phyloP scores from a whole-genome alignment of 2,113 vertebrate species.

The Notarius lentiginosus region DNA sequence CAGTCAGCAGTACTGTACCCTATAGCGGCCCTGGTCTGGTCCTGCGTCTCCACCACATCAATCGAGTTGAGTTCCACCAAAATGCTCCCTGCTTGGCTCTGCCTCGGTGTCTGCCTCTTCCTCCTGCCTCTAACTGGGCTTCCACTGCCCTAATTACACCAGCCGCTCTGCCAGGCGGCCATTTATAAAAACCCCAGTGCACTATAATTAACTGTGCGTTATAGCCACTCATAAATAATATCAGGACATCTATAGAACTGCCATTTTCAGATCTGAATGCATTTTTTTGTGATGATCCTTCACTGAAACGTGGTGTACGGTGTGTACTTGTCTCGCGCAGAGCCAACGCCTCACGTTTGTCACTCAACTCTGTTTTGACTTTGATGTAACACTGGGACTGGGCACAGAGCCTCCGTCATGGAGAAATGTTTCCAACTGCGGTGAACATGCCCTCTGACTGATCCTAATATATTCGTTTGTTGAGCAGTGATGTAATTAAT shows the following conservation, averaged over 20 bases:
- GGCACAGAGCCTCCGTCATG: conserved; percentile 7
- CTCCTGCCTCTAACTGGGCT: conserved; percentile 57
- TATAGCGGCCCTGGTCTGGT: conserved; percentile 55
- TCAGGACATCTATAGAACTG: conserved; percentile 55
- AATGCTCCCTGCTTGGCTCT: conserved; percentile 14
- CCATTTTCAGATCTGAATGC: conserved; percentile 39
- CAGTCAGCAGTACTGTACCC: conserved; percentile 59
- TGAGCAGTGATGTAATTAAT: conserved; percentile 77
- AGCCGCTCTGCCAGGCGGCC: conserved; percentile 73
- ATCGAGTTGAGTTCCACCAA: conserved; percentile 47
- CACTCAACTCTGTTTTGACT: background rate
- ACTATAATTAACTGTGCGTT: conserved; percentile 79
- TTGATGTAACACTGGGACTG: conserved; percentile 1
- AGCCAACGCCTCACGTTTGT: background rate
- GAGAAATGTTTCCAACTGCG: conserved; percentile 64
- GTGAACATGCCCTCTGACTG: conserved; percentile 58
- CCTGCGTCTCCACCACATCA: conserved; percentile 71
- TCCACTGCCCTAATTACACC: conserved; percentile 75
- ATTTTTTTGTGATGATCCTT: conserved; percentile 1
- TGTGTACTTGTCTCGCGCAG: background rate
- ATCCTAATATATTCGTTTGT: conserved; percentile 67
- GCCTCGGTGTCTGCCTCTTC: conserved; percentile 22
- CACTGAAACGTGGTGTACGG: conserved; percentile 8
- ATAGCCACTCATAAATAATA: conserved; percentile 77
- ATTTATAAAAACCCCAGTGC: conserved; percentile 75